A percentile compares a stretch with the other conserved stretches of the same genome.
These are phyloP conservation scores for Trinectes maculatus DNA, from an alignment of 2,113 vertebrate genomes.

Conservation along the genomic window DNA sequence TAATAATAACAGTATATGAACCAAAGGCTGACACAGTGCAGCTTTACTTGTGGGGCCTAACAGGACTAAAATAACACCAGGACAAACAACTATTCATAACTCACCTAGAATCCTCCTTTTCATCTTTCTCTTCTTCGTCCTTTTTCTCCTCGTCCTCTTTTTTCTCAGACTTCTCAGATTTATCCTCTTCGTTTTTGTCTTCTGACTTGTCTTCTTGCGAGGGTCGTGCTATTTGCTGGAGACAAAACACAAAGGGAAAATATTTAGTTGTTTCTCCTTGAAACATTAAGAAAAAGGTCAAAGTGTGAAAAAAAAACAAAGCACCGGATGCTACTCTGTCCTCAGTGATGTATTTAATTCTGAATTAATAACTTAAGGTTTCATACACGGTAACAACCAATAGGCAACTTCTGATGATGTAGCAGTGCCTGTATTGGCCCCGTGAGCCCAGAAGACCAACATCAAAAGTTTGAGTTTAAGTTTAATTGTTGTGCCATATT, in stretches of 20 bases:
- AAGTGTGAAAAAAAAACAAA: neutral
- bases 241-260: conserved; percentile 41
- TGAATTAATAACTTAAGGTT: neutral
- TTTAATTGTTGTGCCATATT: conserved; percentile 7
- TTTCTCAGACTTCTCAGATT: conserved; percentile 93
- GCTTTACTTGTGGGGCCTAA: conserved; percentile 7
- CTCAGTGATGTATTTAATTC: neutral
- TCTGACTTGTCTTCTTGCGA: conserved; percentile 97
- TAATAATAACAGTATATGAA: neutral
- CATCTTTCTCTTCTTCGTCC: conserved; percentile 99
- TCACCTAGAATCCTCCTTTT: conserved; percentile 96
- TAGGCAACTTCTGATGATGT: conserved; percentile 2
- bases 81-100: conserved; percentile 50
- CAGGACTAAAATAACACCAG: neutral
- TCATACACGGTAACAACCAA: neutral
- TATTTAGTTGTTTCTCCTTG: neutral
- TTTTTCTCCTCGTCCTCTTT: conserved; percentile 98
- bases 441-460: conserved; percentile 39
- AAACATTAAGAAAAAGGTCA: conserved; percentile 3
- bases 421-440: conserved; percentile 18
- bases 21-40: neutral
- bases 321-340: neutral
- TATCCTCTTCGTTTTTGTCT: conserved; percentile 97
- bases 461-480: too few relatives aligned
- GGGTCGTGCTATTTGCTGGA: conserved; percentile 93